These are phyloP conservation scores for Limenitis camilla DNA, from an alignment of 2,888 invertebrate genomes.

Conservation along the genomic window DNA sequence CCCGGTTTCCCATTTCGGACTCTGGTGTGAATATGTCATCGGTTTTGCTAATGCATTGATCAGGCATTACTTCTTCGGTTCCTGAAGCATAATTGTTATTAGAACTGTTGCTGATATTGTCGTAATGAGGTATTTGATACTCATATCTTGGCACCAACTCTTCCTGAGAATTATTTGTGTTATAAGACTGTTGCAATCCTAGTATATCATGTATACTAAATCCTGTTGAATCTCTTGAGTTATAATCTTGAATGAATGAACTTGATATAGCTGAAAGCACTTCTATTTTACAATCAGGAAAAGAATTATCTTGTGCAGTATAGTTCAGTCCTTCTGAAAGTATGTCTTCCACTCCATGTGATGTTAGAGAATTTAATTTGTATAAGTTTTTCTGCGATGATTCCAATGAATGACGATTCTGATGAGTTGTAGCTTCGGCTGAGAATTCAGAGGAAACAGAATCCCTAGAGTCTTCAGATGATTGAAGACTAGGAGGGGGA, in stretches of 20 bases:
- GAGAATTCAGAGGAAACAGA: constrained; percentile 47
- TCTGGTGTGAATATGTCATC: constrained; percentile 36
- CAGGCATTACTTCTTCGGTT: constrained; percentile 44
- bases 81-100: constrained; percentile 52
- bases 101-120: constrained; percentile 58
- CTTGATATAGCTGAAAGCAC: constrained; percentile 45
- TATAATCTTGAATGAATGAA: constrained; percentile 60
- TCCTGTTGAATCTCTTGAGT: constrained; percentile 65
- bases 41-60: constrained; percentile 42
- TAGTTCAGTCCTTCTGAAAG: constrained; percentile 51
- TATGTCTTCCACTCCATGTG: constrained; percentile 63
- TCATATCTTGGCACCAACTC: constrained; percentile 51
- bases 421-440: constrained; percentile 32
- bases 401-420: constrained; percentile 29
- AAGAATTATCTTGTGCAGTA: constrained; percentile 39
- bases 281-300: constrained; percentile 50
- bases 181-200: constrained; percentile 58
- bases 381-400: constrained; percentile 33
- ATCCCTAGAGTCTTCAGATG: constrained; percentile 50
- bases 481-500: constrained; percentile 48
- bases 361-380: constrained; percentile 41
- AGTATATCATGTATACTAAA: constrained; percentile 70
- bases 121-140: constrained; percentile 56
- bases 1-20: constrained; percentile 41
- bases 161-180: constrained; percentile 37